Base-by-base conservation (phyloP, 2,113 vertebrate genomes). In the Orthonyx spaldingii region DNA sequence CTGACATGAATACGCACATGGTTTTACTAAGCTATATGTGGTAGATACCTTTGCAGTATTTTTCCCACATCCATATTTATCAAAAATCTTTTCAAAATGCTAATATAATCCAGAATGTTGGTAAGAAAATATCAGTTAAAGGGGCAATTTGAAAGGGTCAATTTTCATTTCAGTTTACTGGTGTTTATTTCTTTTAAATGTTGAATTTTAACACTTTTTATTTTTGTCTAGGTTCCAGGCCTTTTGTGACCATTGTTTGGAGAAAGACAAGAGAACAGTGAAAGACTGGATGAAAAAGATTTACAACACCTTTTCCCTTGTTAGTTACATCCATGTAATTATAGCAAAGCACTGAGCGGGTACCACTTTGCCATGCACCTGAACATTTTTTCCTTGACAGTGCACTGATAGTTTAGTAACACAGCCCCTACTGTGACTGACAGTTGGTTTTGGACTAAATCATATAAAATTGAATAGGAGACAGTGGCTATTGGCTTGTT, bases 381-480 rank as follows among this genome's bases (percentile, higher is more conserved):
- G 93, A 95, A 95, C 46, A 87, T 79, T 95, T 94, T 95, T 87
- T 90, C 50, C 89, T 96, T 91, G 71, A 95, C 78, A 50, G 42
- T 91, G 65, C 89, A 79, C 89, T 76, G 47, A 79, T 53, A 93
- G 80, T 94, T 94, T 89, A 95, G 87, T 37, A 91, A 92, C 80
- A 79, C 52, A 89, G 69, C 30, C 28, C 87, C 91, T 75, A 32
- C 84, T 60, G 94, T 94, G 94, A 93, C 60, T 96, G 76, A 96
- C 89, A 87, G 89, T 86, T 86, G 55, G 27, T 44, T 95, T 95
- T 79, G 91, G 60, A 92, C 68, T 92, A 93, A 86, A 92, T 83
- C 30, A 70, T 41, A 21, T 81, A 75, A 72, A 95, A 94, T 41
- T 78, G 44, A 92, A 69, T 76, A 93, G 82, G 55, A 90, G 35